Evolutionary conservation across 2,797 vertebrate genomes (phyloP).

Genomic region (Myripristis murdjan): DNA sequence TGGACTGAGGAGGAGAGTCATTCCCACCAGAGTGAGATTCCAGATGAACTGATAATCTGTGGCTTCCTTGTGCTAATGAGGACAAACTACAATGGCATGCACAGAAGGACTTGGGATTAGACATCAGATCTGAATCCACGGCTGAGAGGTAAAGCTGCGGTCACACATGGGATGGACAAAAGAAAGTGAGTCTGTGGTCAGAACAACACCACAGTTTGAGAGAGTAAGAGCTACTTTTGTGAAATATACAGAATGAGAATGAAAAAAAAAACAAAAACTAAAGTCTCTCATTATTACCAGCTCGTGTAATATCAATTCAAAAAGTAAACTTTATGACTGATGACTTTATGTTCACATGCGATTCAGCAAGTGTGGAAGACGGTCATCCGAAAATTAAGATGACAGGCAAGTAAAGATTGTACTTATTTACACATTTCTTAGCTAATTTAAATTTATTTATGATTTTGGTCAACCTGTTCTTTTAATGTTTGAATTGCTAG

Average conservation of each 20-base stretch:
- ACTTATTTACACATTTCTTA: too few species aligned
- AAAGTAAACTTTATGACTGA: too few species aligned
- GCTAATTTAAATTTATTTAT: too few species aligned
- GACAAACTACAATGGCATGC: background rate
- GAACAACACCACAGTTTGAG: background rate
- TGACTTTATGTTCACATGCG: too few species aligned
- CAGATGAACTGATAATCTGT: conserved; percentile 35
- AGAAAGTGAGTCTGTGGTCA: background rate
- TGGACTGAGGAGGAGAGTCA: background rate
- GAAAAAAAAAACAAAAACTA: background rate
- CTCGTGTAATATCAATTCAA: too few species aligned
- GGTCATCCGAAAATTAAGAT: too few species aligned
- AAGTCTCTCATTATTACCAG: background rate
- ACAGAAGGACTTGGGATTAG: conserved; percentile 3
- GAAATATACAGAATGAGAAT: background rate
- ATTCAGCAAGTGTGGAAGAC: too few species aligned
- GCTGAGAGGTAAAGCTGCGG: background rate
- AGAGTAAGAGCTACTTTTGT: background rate
- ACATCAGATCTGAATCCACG: background rate
- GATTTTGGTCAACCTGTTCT: too few species aligned
- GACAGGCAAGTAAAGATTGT: too few species aligned
- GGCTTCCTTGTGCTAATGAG: conserved; percentile 14
- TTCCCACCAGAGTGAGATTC: conserved; percentile 8
- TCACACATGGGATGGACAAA: conserved; percentile 3
- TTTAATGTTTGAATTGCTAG: too few species aligned